Evolutionary conservation across 2,797 vertebrate species (phyloP).

Genomic region (Trachurus trachurus): DNA sequence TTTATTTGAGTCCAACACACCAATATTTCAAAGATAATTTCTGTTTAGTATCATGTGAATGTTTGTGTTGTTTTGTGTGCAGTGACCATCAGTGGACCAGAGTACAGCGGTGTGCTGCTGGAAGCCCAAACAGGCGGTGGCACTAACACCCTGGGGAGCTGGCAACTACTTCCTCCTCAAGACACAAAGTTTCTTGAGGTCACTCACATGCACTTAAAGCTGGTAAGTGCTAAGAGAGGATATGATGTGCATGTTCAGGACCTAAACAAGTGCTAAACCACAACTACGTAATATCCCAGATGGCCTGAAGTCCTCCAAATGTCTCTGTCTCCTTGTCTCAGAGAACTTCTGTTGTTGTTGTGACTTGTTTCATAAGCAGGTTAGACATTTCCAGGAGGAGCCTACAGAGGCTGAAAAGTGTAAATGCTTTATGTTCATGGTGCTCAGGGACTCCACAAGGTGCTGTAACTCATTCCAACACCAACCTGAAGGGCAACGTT

Average conservation of each 20-base stretch:
- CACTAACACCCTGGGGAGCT: slow-evolving; percentile 65
- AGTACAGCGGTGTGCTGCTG: slow-evolving; percentile 75
- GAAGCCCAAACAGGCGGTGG: slow-evolving; percentile 63
- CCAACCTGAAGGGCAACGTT: slow-evolving; percentile 72
- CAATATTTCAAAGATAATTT: no score
- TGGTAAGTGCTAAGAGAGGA: neutral
- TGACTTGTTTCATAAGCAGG: neutral
- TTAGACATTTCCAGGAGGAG: neutral
- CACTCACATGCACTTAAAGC: neutral
- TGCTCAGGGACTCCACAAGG: slow-evolving; percentile 73
- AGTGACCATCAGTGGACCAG: slow-evolving; percentile 75
- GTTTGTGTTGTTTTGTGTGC: neutral
- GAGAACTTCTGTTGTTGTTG: neutral
- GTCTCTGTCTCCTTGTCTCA: neutral
- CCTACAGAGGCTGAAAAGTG: neutral
- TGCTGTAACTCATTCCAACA: slow-evolving; percentile 81
- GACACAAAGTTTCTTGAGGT: slow-evolving; percentile 80
- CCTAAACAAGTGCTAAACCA: neutral
- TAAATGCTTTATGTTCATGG: slow-evolving; percentile 48
- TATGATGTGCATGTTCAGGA: neutral
- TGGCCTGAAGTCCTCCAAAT: neutral
- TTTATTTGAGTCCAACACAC: neutral
- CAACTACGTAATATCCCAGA: neutral
- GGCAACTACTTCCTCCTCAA: slow-evolving; percentile 69
- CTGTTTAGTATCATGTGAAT: no score